phyloP scores from a whole-genome alignment of 1,140 invertebrate species.

The Heliconius hermathena region DNA sequence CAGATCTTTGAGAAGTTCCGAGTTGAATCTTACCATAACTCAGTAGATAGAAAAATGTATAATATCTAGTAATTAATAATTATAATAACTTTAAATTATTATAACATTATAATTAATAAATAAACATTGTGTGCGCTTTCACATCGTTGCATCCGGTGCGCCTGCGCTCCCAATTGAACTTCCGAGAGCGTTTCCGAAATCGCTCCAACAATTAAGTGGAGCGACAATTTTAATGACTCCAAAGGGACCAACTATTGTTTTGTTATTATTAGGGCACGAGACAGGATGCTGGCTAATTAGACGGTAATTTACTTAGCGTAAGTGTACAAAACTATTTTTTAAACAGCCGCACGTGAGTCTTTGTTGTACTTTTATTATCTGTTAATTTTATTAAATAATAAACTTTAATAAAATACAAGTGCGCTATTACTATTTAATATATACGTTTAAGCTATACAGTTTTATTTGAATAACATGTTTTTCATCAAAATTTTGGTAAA shows the following conservation, averaged over 20 bases:
- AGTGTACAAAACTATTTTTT: conserved; percentile 38
- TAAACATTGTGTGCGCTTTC: conserved; percentile 56
- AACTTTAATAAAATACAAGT: not conserved
- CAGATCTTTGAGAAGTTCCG: not conserved
- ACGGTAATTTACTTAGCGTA: conserved; percentile 70
- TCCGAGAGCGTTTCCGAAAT: conserved; percentile 78
- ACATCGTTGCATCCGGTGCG: conserved; percentile 67
- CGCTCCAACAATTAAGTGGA: conserved; percentile 66
- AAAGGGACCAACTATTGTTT: conserved; percentile 76
- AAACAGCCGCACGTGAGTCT: conserved; percentile 19
- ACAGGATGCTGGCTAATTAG: conserved; percentile 78
- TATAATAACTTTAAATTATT: conserved; percentile 4
- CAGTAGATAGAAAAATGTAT: not conserved
- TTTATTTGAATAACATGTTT: too few species aligned
- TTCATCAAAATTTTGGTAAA: not conserved
- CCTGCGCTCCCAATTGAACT: conserved; percentile 77
- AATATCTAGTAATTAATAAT: not conserved
- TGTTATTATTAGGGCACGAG: conserved; percentile 79
- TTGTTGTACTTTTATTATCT: conserved; percentile 19
- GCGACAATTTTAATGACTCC: conserved; percentile 71
- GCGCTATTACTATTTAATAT: too few species aligned
- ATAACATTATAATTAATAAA: conserved; percentile 29
- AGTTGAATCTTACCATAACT: not conserved
- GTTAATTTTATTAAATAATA: conserved; percentile 11
- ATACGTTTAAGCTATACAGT: too few species aligned